Base-by-base conservation (phyloP, 2,113 vertebrate species). In the Lota lota region DNA sequence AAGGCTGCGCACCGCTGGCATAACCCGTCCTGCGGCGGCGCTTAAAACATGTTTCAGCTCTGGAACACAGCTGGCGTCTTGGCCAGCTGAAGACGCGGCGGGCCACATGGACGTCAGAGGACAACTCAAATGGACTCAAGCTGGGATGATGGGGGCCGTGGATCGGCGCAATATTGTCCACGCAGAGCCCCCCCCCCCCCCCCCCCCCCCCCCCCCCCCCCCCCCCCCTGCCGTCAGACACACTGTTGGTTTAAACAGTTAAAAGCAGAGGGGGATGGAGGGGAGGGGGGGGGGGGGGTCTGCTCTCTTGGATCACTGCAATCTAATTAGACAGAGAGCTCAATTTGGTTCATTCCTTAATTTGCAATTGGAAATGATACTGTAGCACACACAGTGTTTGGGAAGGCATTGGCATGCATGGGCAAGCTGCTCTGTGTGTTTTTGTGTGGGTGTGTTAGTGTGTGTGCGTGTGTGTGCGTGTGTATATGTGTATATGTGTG, bases 41-140 rank as follows among this genome's bases (percentile, higher is more conserved):
- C 85, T 92, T 91, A 89, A 93, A 91, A 89, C 87, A 89, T 88
- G 87, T 91, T 91, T 90, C 80, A 87, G 88, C 81, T 79, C 78
- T 71, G 83, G 88, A 83, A 88, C 88, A 85, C 92, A 92, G 91
- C 90, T 92, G 91, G 89, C 78, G 77, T 86, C 79, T 87, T 91
- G 92, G 90, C 89, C 79, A 19, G 82, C 77, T n/a, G 64, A 75
- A 36, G 79, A 74, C 63, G 74, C 57, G 70, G 69, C 72, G 78
- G 75, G 81, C 71, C 79, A 80, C 72, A 20, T 75, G 68, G 73
- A 80, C 79, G 83, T 70, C 75, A 20, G 15, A 69, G 67, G 77
- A 75, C 80, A 82, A 88, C 83, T 87, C 72, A 75, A 84, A 87
- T 76, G 60, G 78, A 86, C 73, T 76, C 77, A 75, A 67, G 87